Evolutionary conservation across 2,113 vertebrate species (phyloP), one percentile per base, ranked within the genome.

Genomic region (Megalops atlanticus): DNA sequence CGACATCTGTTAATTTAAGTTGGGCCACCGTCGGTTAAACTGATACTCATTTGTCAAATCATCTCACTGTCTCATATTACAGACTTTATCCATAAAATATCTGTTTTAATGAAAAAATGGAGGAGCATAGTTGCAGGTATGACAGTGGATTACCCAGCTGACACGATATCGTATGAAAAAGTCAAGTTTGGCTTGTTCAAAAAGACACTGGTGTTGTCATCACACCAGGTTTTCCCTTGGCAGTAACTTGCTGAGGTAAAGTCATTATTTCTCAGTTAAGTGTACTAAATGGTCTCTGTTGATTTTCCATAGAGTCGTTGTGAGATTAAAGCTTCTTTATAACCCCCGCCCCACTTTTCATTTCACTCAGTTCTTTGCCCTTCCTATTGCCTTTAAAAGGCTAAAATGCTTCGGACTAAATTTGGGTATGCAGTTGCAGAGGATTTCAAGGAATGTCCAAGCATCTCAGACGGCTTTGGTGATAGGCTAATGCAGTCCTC

Each of bases 401-500:
- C 95, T 92, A 94, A 96, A 93, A 92, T 93, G 95, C 88, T 94
- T 92, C 90, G 86, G 84, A 94, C 97, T 98, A 98, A 97, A 98
- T 98, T 97, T 98, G 97, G 97, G 94, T 96, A 97, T 96, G 94
- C 87, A 93, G 93, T 96, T 92, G 94, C 94, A 92, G 89, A 95
- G 95, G 95, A 97, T 96, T 98, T 94, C 91, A 86, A 96, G 95
- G 96, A 97, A 98, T 97, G 97, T 96, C 95, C 93, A 95, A 95
- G 96, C 92, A 95, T 95, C 93, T 92, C 95, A 94, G 89, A 89
- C 92, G 88, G 75, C 93, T 91, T 91, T 91, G 93, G 93, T 92
- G 94, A 93, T 91, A 89, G 92, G 58, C 43, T 91, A 86, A 82
- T 54, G 78, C 87, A 90, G 40, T 36, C 35, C 39, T 79, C 86